Conservation (phyloP, 2,888 invertebrate genomes). For the Athalia rosae region DNA sequence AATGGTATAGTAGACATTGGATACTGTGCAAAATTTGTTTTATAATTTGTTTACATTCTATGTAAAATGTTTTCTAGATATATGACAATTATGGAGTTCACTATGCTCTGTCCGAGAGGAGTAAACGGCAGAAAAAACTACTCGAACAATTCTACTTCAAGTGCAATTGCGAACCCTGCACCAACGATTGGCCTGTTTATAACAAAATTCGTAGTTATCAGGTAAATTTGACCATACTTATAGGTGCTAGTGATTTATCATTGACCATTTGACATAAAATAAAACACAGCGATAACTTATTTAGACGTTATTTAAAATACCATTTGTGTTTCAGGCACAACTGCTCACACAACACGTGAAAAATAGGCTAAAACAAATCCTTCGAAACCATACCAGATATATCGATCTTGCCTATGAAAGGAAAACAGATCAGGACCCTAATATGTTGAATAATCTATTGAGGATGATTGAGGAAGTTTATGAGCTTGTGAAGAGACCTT, state of each 20-base stretch:
- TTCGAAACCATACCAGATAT: conserved; percentile 59
- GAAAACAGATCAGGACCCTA: conserved; percentile 62
- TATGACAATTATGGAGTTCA: conserved; percentile 91
- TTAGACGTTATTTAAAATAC: neutral
- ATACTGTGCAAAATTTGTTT: conserved; percentile 8
- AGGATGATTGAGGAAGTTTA: conserved; percentile 63
- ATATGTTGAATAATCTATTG: conserved; percentile 59
- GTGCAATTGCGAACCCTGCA: conserved; percentile 87
- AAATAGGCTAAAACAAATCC: conserved; percentile 49
- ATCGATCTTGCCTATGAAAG: conserved; percentile 64
- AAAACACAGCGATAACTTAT: neutral
- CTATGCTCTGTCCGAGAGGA: conserved; percentile 79
- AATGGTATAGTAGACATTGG: neutral
- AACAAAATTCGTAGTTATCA: conserved; percentile 67
- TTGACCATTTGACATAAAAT: neutral
- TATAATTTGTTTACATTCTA: conserved; percentile 44
- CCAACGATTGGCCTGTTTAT: conserved; percentile 81
- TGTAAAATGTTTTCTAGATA: conserved; percentile 70
- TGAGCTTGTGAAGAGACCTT: conserved; percentile 61
- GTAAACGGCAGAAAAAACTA: conserved; percentile 78
- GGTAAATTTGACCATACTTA: conserved; percentile 51
- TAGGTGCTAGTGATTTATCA: neutral
- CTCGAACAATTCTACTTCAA: conserved; percentile 86
- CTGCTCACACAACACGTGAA: conserved; percentile 45
- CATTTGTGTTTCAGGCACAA: conserved; percentile 25